A percentile compares a stretch with the other conserved stretches of the same genome.
Conservation (phyloP, 2,797 vertebrate species). For the Lindbergichthys nudifrons region DNA sequence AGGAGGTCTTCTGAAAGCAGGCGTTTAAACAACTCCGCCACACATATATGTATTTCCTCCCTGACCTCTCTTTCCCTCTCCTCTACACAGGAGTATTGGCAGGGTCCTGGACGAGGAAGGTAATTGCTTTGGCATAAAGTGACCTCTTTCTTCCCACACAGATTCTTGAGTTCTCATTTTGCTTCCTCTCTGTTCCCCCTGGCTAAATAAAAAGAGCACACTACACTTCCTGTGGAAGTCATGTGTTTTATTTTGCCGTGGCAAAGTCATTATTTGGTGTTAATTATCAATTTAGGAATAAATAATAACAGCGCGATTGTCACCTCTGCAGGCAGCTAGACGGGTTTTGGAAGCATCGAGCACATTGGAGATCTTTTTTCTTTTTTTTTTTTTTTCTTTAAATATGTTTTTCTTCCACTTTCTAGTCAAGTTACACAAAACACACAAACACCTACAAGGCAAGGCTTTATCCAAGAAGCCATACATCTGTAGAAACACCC, state of each 20-base stretch:
- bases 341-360: conserved; percentile 13
- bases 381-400: background rate
- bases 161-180: conserved; percentile 60
- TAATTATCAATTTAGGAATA: conserved; percentile 65
- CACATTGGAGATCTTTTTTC: background rate
- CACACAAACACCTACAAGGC: conserved; percentile 7
- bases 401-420: background rate
- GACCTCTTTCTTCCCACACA: conserved; percentile 79
- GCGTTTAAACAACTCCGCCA: conserved; percentile 47
- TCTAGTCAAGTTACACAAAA: conserved; percentile 13
- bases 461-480: conserved; percentile 14
- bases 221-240: conserved; percentile 60
- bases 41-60: conserved; percentile 59
- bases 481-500: background rate
- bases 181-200: conserved; percentile 40
- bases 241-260: conserved; percentile 48
- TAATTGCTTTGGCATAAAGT: conserved; percentile 80
- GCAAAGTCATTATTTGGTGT: conserved; percentile 61
- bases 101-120: conserved; percentile 66
- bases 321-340: conserved; percentile 40
- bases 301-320: conserved; percentile 43
- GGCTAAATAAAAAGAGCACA: conserved; percentile 64
- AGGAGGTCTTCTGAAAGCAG: conserved; percentile 48
- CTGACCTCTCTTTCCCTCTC: conserved; percentile 69
- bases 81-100: conserved; percentile 61